Base-by-base conservation (phyloP, 30 jellyfish, hydroid and myxozoan species). In the Pelagia noctiluca region DNA sequence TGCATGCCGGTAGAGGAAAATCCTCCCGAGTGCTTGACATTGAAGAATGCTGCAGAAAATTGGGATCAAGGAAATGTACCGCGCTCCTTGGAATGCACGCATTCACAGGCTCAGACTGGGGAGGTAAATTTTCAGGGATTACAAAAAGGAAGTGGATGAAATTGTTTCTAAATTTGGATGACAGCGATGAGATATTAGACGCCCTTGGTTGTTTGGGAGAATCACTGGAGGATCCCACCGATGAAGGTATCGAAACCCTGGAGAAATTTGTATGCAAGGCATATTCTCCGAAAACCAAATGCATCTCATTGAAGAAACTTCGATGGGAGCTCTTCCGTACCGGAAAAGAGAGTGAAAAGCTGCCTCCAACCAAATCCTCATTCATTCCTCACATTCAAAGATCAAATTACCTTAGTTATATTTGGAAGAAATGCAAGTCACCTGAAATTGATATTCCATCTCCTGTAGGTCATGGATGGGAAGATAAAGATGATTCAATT, bases 61-160 rank as follows among this genome's bases (percentile, higher is more conserved):
- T 52, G 68, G 26, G 57, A 19, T 19, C 4, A 52, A 52, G 26
- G 26, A 4, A 52, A 52, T 3, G 68, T 52, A 52, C 16, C 28
- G 28, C 68, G 26, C 68, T 52, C 68, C 68, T 52, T 52, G 68
- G 68, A 19, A 52, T 52, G 68, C 68, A 52, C 26, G 68, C 68
- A 52, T 52, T 52, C 68, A 52, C 68, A 52, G 68, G 68, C 26
- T 52, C 68, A 8, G 68, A 52, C 68, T 52, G 68, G 68, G 68
- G 68, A 52, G 68, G 68, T 19, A 52, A 52, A 52, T 52, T 4
- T 30, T 52, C 68, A 19, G 68, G 68, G 4, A 52, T 52, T 52
- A 52, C 68, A 52, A 52, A 52, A 52, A 52, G 26, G 26, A 52
- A 52, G 68, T 52, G 12, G 68, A 52, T 52, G 28, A 52, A 52